Conservation (phyloP, 2,888 invertebrate genomes). For the Mythimna impura region DNA sequence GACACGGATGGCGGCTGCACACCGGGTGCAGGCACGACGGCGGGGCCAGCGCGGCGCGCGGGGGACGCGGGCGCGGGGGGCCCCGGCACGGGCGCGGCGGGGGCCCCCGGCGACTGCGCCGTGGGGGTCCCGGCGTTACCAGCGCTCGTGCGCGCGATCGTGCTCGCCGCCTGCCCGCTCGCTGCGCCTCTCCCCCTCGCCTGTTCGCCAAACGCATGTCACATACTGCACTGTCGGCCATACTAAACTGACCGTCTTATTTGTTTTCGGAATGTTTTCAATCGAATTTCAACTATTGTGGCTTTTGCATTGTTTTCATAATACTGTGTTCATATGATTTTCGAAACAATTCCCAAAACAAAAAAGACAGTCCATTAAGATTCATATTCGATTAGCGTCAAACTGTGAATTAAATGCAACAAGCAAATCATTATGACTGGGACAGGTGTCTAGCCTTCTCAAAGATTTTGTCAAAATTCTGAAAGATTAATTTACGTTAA, state of each 20-base stretch:
- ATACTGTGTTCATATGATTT: neutral
- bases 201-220: constrained; percentile 73
- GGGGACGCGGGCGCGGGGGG: constrained; percentile 68
- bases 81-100: constrained; percentile 61
- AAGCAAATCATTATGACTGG: constrained; percentile 52
- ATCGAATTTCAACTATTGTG: neutral
- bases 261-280: constrained; percentile 29
- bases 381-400: constrained; percentile 40
- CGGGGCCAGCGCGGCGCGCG: constrained; percentile 65
- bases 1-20: constrained; percentile 79
- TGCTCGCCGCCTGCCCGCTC: constrained; percentile 85
- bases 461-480: constrained; percentile 30
- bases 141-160: constrained; percentile 92
- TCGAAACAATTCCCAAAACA: constrained; percentile 45
- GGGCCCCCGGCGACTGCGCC: constrained; percentile 82
- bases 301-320: neutral
- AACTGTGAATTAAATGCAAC: constrained; percentile 42
- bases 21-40: constrained; percentile 82
- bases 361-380: constrained; percentile 28
- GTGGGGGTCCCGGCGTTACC: constrained; percentile 87
- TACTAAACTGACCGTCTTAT: constrained; percentile 21
- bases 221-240: constrained; percentile 37
- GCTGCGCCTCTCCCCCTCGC: constrained; percentile 90
- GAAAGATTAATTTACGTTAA: constrained; percentile 35
- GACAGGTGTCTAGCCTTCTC: constrained; percentile 48